Evolutionary conservation across 2,888 invertebrate genomes (phyloP).

Genomic region (Papilio elwesi): DNA sequence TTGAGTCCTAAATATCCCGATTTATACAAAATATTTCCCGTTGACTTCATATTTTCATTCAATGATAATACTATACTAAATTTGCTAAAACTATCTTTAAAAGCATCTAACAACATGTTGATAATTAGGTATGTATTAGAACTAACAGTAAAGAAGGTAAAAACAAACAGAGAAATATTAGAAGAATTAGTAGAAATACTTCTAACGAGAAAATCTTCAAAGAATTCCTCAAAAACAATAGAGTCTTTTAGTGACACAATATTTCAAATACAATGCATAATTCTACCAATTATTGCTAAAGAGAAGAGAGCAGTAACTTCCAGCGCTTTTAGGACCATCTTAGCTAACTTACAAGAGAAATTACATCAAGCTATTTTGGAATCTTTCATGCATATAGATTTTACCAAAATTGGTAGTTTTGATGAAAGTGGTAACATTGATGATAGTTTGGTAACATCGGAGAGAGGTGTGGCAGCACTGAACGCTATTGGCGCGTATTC

Average conservation of each 20-base stretch:
- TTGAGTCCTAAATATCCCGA: conserved; percentile 71
- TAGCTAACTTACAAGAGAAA: conserved; percentile 75
- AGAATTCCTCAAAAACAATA: conserved; percentile 50
- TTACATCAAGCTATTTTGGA: conserved; percentile 66
- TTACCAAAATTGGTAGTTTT: conserved; percentile 54
- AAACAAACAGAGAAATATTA: conserved; percentile 67
- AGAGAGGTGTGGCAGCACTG: conserved; percentile 62
- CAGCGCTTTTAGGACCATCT: conserved; percentile 68
- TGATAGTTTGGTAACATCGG: conserved; percentile 60
- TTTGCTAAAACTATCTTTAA: conserved; percentile 67
- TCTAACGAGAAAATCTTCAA: conserved; percentile 56
- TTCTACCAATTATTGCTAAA: conserved; percentile 72
- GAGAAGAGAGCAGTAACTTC: conserved; percentile 71
- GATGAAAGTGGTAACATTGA: conserved; percentile 57
- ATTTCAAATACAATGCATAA: conserved; percentile 73
- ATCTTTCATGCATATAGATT: conserved; percentile 70
- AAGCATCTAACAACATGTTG: conserved; percentile 62
- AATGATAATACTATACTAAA: conserved; percentile 61
- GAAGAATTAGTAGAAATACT: conserved; percentile 69
- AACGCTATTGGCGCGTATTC: conserved; percentile 76
- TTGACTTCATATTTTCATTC: conserved; percentile 68
- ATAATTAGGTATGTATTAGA: conserved; percentile 68
- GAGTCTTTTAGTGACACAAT: conserved; percentile 67
- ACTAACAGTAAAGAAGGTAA: conserved; percentile 72
- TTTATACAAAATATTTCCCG: conserved; percentile 71